Percentiles rank a stretch among this genome's conserved stretches.
Evolutionary conservation across 2,113 vertebrate species (phyloP).

Genomic region (Tenebrosternarchus preto): DNA sequence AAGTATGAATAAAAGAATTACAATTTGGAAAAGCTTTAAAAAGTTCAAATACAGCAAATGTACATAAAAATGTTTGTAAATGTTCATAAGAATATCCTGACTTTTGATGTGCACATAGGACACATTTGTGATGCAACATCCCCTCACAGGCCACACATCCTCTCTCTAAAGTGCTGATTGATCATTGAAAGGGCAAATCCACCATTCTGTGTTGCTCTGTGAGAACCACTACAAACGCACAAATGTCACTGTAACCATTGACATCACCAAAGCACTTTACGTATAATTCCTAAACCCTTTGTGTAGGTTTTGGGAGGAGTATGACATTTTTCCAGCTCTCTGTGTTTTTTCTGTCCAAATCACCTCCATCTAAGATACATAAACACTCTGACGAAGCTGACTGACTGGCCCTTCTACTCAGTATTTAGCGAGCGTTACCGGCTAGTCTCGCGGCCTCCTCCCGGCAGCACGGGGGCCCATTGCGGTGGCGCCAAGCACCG

Average conservation of each 20-base stretch:
- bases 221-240: neutral
- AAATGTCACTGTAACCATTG: neutral
- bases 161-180: neutral
- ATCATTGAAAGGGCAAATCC: neutral
- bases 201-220: neutral
- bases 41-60: too few species aligned
- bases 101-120: slow-evolving; percentile 1
- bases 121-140: neutral
- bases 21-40: too few species aligned
- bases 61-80: neutral
- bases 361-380: slow-evolving; percentile 73
- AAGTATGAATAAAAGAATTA: too few species aligned
- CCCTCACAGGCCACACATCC: neutral
- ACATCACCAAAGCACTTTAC: slow-evolving; percentile 1
- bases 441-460: slow-evolving; percentile 70
- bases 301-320: slow-evolving; percentile 53
- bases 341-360: slow-evolving; percentile 66
- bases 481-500: slow-evolving; percentile 76
- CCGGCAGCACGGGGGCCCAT: slow-evolving; percentile 72
- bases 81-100: neutral
- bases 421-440: slow-evolving; percentile 69
- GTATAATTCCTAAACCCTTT: slow-evolving; percentile 61
- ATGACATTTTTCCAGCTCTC: slow-evolving; percentile 58
- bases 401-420: slow-evolving; percentile 62
- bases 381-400: slow-evolving; percentile 65